These are phyloP conservation scores for Typhlomys cinereus DNA, from an alignment of 2,113 vertebrate genomes.

Conservation along the genomic window DNA sequence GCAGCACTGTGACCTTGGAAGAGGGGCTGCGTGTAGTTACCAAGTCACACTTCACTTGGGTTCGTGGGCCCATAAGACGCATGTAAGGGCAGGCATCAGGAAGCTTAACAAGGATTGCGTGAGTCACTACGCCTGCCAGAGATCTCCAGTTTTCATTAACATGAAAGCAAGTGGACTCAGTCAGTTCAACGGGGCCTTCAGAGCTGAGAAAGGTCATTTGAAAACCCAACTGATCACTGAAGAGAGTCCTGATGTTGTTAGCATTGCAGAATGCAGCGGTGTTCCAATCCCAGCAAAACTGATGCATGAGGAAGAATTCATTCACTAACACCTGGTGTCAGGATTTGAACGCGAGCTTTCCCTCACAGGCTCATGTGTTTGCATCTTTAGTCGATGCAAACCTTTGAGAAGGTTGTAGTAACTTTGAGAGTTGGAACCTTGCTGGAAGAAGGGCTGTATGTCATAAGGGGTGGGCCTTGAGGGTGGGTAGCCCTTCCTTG, in stretches of 20 bases:
- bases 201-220: not conserved
- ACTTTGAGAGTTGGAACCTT: too few relatives aligned
- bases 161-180: not conserved
- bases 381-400: too few relatives aligned
- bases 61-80: not conserved
- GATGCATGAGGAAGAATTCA: conserved; percentile 6
- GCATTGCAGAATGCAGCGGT: not conserved
- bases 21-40: rapidly evolving
- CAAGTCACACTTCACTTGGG: not conserved
- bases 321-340: not conserved
- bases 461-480: too few relatives aligned
- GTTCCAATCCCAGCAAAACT: not conserved
- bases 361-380: too few relatives aligned
- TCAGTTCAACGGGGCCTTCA: not conserved
- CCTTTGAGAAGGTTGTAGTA: too few relatives aligned
- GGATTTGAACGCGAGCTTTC: too few relatives aligned
- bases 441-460: too few relatives aligned
- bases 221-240: not conserved
- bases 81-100: not conserved
- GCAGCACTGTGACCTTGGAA: not conserved
- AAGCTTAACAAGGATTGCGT: not conserved
- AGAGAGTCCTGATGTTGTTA: rapidly evolving
- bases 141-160: too few relatives aligned
- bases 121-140: not conserved
- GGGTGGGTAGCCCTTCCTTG: too few relatives aligned